Base-by-base conservation (phyloP, 1,140 invertebrate species). In the Hylaeus anthracinus region DNA sequence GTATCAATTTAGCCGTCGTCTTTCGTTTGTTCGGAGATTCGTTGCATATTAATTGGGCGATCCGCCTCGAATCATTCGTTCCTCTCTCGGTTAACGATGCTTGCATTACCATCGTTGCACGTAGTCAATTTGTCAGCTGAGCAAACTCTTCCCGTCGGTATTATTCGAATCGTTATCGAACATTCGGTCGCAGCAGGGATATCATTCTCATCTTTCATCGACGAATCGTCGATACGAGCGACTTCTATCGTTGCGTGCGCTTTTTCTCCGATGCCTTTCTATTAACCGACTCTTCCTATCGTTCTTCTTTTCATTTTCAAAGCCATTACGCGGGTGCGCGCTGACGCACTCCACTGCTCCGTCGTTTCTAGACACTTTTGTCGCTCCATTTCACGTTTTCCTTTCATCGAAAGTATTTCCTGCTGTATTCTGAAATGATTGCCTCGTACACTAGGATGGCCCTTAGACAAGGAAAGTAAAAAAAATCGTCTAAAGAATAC, bases 21-120 rank as follows among this genome's bases (percentile, higher is more conserved):
- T 26, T 60, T n/a, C 26, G 65, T 39, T 48, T 26, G 26, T 37
- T n/a, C 48, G 2, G 12, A n/a, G 37, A 65, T 14, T 56, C 53
- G 61, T 66, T 79, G 71, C 77, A 79, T 79, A 73, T 66, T 73
- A 79, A 79, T 79, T 73, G 53, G 61, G 58, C 10, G 8, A 15
- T 64, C 48, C 51, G 14, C 15, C 26, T 4, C 8, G 75, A 39
- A 43, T 61, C 43, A 37, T 67, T 37, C 10, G 9, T 8, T 10
- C n/a, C 8, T 26, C 43, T 9, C 5, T 12, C n/a, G 37, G 41
- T 71, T 73, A 79, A 73, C 70, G 61, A 79, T 60, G 3, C 64
- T 58, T 39, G 12, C 14, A 65, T 72, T 71, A 72, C 60, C 69
- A 63, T 71, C n/a, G 39, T 12, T 41, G 10, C 12, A 51, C 41